These are phyloP conservation scores for Chamaea fasciata DNA, from an alignment of 2,113 vertebrate genomes.

Conservation along the genomic window DNA sequence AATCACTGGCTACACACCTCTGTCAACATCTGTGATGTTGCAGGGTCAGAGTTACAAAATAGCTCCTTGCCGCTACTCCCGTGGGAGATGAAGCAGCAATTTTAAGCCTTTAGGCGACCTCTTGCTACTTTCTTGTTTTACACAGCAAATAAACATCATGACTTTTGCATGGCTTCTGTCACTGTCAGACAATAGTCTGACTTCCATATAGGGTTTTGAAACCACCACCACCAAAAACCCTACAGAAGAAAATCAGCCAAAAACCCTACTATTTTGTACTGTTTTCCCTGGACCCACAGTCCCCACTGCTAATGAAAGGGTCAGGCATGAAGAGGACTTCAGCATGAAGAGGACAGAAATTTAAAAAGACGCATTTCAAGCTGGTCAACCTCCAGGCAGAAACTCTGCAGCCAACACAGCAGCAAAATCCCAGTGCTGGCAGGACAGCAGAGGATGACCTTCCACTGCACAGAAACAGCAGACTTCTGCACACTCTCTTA, in stretches of 20 bases:
- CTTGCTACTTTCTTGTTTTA: not conserved
- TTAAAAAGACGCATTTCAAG: not conserved
- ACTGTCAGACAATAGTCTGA: not conserved
- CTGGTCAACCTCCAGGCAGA: not conserved
- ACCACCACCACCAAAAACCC: not conserved
- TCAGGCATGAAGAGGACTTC: not conserved
- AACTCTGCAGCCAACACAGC: not conserved
- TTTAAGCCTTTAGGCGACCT: not conserved
- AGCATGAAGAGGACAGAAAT: not conserved
- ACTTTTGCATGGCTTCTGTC: not conserved
- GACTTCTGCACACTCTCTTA: not conserved
- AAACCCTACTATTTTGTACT: not conserved
- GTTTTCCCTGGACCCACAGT: not conserved
- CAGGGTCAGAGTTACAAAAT: not conserved
- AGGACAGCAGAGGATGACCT: not conserved
- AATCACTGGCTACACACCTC: not conserved
- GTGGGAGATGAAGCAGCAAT: not conserved
- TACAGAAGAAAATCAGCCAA: not conserved
- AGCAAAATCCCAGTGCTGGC: not conserved
- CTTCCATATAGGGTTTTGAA: not conserved
- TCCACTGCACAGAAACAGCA: not conserved
- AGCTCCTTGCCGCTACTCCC: not conserved
- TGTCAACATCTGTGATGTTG: not conserved
- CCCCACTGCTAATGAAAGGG: not conserved
- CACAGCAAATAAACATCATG: not conserved